A percentile compares a stretch with the other conserved stretches of the same genome.
phyloP scores from a whole-genome alignment of 2,888 invertebrate genomes.

The Platynereis dumerilii region DNA sequence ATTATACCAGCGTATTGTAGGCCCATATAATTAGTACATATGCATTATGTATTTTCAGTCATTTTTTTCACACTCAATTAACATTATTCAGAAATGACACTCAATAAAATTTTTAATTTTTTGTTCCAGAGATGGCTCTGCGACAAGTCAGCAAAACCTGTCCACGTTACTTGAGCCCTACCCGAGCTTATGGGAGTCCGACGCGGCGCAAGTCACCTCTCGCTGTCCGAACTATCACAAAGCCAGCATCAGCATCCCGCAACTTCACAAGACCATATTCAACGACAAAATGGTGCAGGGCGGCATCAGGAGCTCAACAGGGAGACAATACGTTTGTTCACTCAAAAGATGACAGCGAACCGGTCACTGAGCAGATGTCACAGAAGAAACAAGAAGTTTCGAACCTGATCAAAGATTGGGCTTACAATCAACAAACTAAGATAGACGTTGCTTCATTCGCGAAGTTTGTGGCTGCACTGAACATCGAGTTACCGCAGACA shows the following conservation, averaged over 20 bases:
- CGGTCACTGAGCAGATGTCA: background rate
- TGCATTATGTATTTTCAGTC: no score
- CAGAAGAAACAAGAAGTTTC: background rate
- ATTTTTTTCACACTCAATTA: no score
- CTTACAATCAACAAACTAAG: constrained; percentile 1
- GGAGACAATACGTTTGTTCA: background rate
- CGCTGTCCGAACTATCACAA: background rate
- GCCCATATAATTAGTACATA: no score
- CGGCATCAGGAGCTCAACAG: background rate
- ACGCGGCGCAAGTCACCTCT: background rate
- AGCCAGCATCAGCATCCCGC: background rate
- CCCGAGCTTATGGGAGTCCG: background rate
- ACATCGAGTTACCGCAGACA: constrained; percentile 29
- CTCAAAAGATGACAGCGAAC: background rate
- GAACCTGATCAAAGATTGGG: constrained; percentile 8
- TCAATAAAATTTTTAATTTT: no score
- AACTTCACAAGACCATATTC: background rate
- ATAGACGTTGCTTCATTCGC: constrained; percentile 15
- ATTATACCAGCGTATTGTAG: no score
- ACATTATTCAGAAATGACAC: no score
- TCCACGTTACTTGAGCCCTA: constrained; percentile 18
- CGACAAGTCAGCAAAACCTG: constrained; percentile 1
- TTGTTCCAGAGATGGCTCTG: constrained; percentile 4
- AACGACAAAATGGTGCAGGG: background rate
- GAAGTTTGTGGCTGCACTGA: constrained; percentile 21